A percentile compares a stretch with the other conserved stretches of the same genome.
Conservation (phyloP, 1,140 invertebrate species). For the Phortica variegata region DNA sequence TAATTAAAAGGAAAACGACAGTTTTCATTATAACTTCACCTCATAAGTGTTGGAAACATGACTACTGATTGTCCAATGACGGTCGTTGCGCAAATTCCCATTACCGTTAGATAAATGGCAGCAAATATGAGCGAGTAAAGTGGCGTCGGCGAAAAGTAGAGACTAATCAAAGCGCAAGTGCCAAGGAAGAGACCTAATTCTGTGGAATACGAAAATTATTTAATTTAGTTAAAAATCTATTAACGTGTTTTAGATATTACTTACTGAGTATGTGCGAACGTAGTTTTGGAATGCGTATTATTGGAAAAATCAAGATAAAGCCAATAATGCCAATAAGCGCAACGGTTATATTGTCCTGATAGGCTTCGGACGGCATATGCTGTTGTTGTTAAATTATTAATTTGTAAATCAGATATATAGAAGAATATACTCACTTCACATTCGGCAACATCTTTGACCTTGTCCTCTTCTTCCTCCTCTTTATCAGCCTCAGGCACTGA, state of each 20-base stretch:
- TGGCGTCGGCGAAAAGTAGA: slow-evolving; percentile 23
- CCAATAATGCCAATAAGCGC: slow-evolving; percentile 25
- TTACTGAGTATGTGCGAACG: slow-evolving; percentile 33
- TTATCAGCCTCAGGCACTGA: too few species aligned
- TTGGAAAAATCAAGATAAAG: slow-evolving; percentile 29
- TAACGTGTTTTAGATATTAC: not conserved
- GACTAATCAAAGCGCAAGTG: slow-evolving; percentile 27
- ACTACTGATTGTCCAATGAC: slow-evolving; percentile 62
- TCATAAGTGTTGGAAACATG: slow-evolving; percentile 61
- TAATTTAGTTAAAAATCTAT: not conserved
- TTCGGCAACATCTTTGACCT: too few species aligned
- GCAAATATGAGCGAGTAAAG: slow-evolving; percentile 15
- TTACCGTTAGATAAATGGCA: slow-evolving; percentile 57
- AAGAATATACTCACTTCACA: too few species aligned
- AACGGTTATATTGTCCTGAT: slow-evolving; percentile 34
- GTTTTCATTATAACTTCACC: slow-evolving; percentile 32
- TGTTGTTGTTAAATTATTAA: slow-evolving; percentile 21
- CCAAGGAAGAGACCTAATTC: slow-evolving; percentile 31
- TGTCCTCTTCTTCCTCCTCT: too few species aligned
- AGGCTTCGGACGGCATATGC: slow-evolving; percentile 21
- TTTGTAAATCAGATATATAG: too few species aligned
- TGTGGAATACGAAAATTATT: slow-evolving; percentile 1
- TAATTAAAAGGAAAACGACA: not conserved
- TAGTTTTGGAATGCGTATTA: slow-evolving; percentile 20
- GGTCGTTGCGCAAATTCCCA: slow-evolving; percentile 59